Base-by-base conservation (phyloP, 2,888 invertebrate genomes). In the Elgonia sp. region DNA sequence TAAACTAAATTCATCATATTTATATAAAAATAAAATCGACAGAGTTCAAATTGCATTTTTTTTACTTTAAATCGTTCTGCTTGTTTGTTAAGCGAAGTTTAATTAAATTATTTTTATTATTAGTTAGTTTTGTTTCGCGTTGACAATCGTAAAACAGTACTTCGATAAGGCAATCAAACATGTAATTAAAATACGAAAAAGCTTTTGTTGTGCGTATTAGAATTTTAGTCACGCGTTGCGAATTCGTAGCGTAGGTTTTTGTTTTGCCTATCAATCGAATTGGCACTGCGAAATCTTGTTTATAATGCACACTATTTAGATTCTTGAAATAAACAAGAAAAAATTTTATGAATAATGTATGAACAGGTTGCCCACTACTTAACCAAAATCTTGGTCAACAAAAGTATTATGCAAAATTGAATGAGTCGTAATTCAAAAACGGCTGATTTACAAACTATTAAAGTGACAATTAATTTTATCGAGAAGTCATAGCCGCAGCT, bases 241-340 rank as follows among this genome's bases (percentile, higher is more conserved):
- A 57, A 79, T 46, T 29, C 57, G 57, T 42, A 29, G 69, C 29
- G 46, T 76, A 76, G 76, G 62, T 76, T 63, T 29, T 76, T 18
- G 37, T 29, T 76, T 76, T 62, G 75, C 63, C 53, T 67, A 77
- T 55, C 40, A 55, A 77, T 67, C 40, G 29, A 79, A 50, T 37
- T 18, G 29, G 50, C 21, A 40, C 67, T 21, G 53, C 69, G 18
- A 69, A 69, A 79, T 60, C 79, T 57, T 46, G 29, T 79, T 79
- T 79, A 79, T 79, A 65, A 79, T 79, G 46, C 18, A 29, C 46
- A 79, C 63, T 57, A 69, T 79, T 79, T 57, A 79, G 57, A 80
- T 80, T 69, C 70, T n/a, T 9, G 46, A 46, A 62, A 46, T 53
- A 57, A 79, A 57, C 10, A 46, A 65, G 50, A 29, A 65, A 65